Evolutionary conservation across 2,113 vertebrate species (phyloP), one percentile per base, ranked within the genome.

Genomic region (Athene cunicularia): DNA sequence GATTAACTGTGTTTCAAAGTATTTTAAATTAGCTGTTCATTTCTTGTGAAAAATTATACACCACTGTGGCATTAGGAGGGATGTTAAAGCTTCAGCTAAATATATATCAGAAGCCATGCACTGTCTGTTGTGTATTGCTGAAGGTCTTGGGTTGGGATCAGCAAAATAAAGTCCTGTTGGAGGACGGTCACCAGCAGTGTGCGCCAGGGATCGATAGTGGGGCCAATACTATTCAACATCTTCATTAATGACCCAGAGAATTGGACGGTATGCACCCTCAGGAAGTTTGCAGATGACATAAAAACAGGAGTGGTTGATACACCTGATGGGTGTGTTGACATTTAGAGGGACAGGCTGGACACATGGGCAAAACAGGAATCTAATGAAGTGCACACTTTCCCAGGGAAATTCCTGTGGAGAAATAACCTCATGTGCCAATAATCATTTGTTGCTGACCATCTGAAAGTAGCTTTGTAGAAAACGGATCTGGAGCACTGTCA

Each of bases 1-100:
- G 82, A 96, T 93, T 96, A 96, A 91, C 83, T 58, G 24, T 53
- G 35, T 73, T 94, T 95, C 71, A 86, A 96, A 92, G 23, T 88
- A 84, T 87, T 96, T 88, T 83, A 93, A 95, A 92, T 96, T 81
- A 84, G 24, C 50, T 92, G 43, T 89, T 94, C 68, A 81, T 95
- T 96, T 96, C 91, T 82, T 80, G 53, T 75, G 79, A 86, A 95
- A 92, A 80, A 90, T 47, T 88, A 92, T 92, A 90, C 28, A 77
- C 3, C 26, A 66, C 62, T 63, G 24, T 58, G 7, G 5, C 71
- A 60, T 79, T 86, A 93, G 4, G n/a, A 95, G 13, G 1, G 18
- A 88, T 60, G 20, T 72, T 84, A 45, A 96, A 92, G 37, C 63
- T 96, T 95, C 67, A 90, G 16, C 22, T 68, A 62, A 85, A 90